Evolutionary conservation across 2,113 vertebrate species (phyloP).

Genomic region (Macrotis lagotis): DNA sequence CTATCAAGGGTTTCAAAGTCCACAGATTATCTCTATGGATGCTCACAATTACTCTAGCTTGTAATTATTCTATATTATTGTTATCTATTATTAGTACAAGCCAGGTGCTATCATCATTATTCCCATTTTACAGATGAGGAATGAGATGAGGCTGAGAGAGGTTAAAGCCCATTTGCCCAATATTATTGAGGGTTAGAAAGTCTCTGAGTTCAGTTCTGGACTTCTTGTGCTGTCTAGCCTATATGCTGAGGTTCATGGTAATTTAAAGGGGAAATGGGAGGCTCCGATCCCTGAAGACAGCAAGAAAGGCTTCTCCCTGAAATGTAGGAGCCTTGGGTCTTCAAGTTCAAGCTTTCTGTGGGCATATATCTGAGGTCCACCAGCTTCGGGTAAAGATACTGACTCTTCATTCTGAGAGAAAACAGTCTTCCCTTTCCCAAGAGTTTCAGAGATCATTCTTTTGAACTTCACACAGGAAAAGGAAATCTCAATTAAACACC

Average conservation of each 20-base stretch:
- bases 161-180: neutral
- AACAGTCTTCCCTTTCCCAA: constrained; percentile 36
- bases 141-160: neutral
- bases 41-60: neutral
- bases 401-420: constrained; percentile 39
- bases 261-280: neutral
- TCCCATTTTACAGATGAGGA: neutral
- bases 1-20: neutral
- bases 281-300: neutral
- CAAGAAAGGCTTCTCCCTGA: neutral
- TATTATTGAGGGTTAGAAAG: too few relatives aligned
- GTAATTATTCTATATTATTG: too few relatives aligned
- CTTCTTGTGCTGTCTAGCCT: neutral
- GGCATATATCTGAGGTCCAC: neutral
- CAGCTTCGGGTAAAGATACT: constrained; percentile 40
- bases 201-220: neutral
- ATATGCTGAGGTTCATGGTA: too few relatives aligned
- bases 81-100: too few relatives aligned
- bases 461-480: constrained; percentile 54
- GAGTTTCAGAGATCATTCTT: constrained; percentile 41
- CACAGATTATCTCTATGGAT: too few relatives aligned
- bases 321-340: neutral
- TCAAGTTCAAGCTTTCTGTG: neutral
- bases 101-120: neutral
- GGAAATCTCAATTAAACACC: neutral